phyloP scores from a whole-genome alignment of 2,113 vertebrate species.

The Notothenia coriiceps region DNA sequence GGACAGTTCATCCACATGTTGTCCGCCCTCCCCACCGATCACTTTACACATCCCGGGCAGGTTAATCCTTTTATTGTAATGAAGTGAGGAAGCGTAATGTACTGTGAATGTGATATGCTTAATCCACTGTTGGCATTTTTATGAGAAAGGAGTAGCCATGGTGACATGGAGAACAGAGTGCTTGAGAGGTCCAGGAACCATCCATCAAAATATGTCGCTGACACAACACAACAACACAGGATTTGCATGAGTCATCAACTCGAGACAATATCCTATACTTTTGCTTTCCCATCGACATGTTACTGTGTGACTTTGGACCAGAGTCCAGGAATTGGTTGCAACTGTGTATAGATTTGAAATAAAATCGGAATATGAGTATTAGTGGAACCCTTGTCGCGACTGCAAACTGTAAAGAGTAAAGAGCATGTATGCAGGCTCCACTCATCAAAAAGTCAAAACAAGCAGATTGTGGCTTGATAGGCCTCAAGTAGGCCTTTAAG shows the following conservation, averaged over 20 bases:
- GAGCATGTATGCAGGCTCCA: not conserved
- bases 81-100: slow-evolving; percentile 78
- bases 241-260: slow-evolving; percentile 28
- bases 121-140: slow-evolving; percentile 77
- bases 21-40: slow-evolving; percentile 47
- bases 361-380: not conserved
- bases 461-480: not conserved
- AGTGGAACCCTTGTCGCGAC: not conserved
- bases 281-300: not conserved
- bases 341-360: not conserved
- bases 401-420: too few relatives aligned
- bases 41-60: slow-evolving; percentile 61
- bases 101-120: slow-evolving; percentile 72
- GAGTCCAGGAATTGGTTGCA: not conserved
- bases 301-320: not conserved
- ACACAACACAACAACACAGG: slow-evolving; percentile 57
- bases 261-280: not conserved
- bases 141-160: slow-evolving; percentile 68
- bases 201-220: slow-evolving; percentile 72
- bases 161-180: slow-evolving; percentile 52
- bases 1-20: slow-evolving; percentile 61
- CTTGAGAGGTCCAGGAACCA: slow-evolving; percentile 31
- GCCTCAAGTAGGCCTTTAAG: not conserved
- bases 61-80: slow-evolving; percentile 87
- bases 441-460: not conserved